A percentile compares a stretch with the other conserved stretches of the same genome.
phyloP scores from a whole-genome alignment of 2,888 invertebrate genomes.

The Synergus gifuensis region DNA sequence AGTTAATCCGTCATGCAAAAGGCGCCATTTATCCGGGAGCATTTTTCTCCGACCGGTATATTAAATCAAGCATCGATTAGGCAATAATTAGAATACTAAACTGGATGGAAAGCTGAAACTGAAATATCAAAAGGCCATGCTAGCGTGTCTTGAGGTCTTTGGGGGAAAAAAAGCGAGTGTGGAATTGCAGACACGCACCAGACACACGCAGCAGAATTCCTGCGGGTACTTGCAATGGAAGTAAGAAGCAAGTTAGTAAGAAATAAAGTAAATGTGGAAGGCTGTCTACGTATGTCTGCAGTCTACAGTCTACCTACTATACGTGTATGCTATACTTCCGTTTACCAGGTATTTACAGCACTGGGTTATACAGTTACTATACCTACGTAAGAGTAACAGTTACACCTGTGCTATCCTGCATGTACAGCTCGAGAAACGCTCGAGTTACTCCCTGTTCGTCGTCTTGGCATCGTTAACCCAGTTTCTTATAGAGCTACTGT shows the following conservation, averaged over 20 bases:
- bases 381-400: constrained; percentile 36
- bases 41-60: neutral
- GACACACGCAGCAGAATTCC: constrained; percentile 41
- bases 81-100: constrained; percentile 24
- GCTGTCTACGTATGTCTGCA: neutral
- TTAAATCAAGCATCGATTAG: constrained; percentile 4
- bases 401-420: constrained; percentile 27
- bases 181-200: constrained; percentile 36
- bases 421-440: constrained; percentile 16
- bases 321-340: constrained; percentile 23
- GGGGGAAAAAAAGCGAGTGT: neutral
- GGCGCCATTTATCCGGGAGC: neutral
- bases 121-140: constrained; percentile 27
- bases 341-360: constrained; percentile 30
- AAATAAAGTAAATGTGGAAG: constrained; percentile 34
- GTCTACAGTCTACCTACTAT: neutral
- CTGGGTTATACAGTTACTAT: constrained; percentile 39
- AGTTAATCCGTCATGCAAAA: neutral
- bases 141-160: constrained; percentile 32
- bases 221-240: constrained; percentile 2
- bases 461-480: constrained; percentile 40
- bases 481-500: constrained; percentile 6
- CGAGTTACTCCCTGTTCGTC: constrained; percentile 31
- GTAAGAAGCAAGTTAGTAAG: neutral
- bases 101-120: constrained; percentile 26